Conservation (phyloP, 2,113 vertebrate genomes). For the Brachypodius melanocephalos region DNA sequence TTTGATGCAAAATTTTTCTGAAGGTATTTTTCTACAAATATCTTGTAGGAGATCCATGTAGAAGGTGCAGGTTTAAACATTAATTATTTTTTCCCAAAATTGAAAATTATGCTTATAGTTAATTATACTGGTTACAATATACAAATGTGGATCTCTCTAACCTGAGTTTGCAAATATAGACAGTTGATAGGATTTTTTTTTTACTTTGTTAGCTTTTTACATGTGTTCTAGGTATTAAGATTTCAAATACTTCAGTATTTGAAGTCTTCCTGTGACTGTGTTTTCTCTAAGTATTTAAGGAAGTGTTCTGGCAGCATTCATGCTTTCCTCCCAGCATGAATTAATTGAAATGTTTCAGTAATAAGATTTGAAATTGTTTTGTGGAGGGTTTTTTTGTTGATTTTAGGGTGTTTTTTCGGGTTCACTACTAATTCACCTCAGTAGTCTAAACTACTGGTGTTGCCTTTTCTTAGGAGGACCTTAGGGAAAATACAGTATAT, state of each 20-base stretch:
- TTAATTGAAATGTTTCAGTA: neutral
- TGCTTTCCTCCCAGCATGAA: neutral
- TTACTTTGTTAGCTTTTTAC: neutral
- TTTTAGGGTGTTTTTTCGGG: neutral
- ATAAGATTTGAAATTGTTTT: neutral
- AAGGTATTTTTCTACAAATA: neutral
- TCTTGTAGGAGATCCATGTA: neutral
- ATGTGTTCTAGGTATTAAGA: neutral
- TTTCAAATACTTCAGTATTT: neutral
- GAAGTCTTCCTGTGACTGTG: neutral
- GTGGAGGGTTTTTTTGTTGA: neutral
- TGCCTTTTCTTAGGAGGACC: neutral
- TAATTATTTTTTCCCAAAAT: rapidly evolving
- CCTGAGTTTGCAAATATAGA: neutral
- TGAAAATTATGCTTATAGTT: neutral
- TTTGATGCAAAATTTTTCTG: neutral
- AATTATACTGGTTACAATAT: neutral
- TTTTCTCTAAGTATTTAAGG: neutral
- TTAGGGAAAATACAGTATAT: neutral
- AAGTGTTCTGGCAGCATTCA: neutral
- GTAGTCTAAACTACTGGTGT: neutral
- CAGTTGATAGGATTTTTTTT: neutral
- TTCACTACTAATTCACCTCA: neutral
- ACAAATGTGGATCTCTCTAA: neutral
- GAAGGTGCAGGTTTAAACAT: neutral